A percentile compares a stretch with the other conserved stretches of the same genome.
phyloP scores from a whole-genome alignment of 2,113 vertebrate genomes.

The Engystomops pustulosus region DNA sequence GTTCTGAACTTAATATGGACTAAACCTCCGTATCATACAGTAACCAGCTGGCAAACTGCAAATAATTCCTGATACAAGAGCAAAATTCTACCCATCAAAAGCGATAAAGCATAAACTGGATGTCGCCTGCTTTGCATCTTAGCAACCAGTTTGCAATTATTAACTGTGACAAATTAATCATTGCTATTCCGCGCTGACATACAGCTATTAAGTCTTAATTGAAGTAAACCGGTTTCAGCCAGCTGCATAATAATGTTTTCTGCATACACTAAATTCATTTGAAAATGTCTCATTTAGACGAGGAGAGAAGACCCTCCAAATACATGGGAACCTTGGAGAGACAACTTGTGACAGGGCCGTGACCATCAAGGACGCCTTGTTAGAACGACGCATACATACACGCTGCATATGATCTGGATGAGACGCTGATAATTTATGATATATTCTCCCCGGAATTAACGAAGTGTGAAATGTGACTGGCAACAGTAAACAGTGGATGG shows the following conservation, averaged over 20 bases:
- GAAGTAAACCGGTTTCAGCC: constrained; percentile 28
- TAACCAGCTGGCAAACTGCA: background rate
- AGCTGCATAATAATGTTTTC: constrained; percentile 31
- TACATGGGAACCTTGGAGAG: background rate
- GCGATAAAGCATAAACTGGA: background rate
- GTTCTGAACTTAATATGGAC: background rate
- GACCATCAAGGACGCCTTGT: background rate
- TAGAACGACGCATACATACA: background rate
- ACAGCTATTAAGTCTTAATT: constrained; percentile 43
- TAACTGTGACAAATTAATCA: constrained; percentile 51
- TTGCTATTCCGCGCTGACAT: constrained; percentile 32
- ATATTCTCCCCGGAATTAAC: constrained; percentile 20
- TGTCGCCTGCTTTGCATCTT: constrained; percentile 3
- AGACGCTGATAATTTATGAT: background rate
- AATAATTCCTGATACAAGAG: background rate
- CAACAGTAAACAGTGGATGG: background rate
- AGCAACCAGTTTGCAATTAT: constrained; percentile 48
- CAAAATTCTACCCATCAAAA: background rate
- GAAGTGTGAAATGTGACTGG: constrained; percentile 30
- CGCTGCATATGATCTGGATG: background rate
- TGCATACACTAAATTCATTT: background rate
- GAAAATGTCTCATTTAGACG: background rate
- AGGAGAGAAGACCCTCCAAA: background rate
- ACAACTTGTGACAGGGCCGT: background rate
- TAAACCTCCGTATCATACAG: background rate